Evolutionary conservation across 2,888 invertebrate species (phyloP).

Genomic region (Coenonympha arcania): DNA sequence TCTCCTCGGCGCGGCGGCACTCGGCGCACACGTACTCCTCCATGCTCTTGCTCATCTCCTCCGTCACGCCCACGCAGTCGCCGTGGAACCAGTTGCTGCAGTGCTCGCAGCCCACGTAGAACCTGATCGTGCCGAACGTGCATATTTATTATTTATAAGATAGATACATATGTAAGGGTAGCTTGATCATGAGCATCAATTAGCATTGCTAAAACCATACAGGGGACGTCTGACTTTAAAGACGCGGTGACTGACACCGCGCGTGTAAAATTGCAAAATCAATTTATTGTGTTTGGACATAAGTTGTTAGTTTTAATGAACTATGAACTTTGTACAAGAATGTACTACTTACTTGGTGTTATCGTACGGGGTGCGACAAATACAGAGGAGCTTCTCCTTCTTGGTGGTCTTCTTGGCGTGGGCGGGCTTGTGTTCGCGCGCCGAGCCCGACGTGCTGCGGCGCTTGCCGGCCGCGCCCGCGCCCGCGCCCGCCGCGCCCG

Average conservation of each 20-base stretch:
- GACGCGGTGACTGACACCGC: no score
- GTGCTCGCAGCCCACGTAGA: slow-evolving; percentile 97
- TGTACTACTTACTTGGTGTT: slow-evolving; percentile 90
- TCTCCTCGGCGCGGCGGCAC: slow-evolving; percentile 88
- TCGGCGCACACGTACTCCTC: slow-evolving; percentile 92
- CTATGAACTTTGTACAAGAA: no score
- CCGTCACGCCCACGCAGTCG: slow-evolving; percentile 94
- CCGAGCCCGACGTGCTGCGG: slow-evolving; percentile 46
- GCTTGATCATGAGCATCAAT: no score
- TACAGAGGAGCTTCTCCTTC: slow-evolving; percentile 89
- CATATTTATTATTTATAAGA: no score
- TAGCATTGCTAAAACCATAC: no score
- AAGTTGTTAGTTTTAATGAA: no score
- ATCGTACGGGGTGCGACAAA: slow-evolving; percentile 96
- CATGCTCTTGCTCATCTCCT: slow-evolving; percentile 90
- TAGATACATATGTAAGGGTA: no score
- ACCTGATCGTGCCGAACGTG: slow-evolving; percentile 69
- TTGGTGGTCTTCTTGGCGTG: slow-evolving; percentile 53
- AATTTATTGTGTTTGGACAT: no score
- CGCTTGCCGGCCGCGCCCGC: slow-evolving; percentile 42
- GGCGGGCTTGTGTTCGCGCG: slow-evolving; percentile 39
- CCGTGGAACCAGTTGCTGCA: slow-evolving; percentile 99
- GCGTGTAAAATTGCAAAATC: no score
- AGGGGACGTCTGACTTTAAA: no score
- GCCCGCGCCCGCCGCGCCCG: background rate